Evolutionary conservation across 2,888 invertebrate species (phyloP).

Genomic region (Nomada ruficornis): DNA sequence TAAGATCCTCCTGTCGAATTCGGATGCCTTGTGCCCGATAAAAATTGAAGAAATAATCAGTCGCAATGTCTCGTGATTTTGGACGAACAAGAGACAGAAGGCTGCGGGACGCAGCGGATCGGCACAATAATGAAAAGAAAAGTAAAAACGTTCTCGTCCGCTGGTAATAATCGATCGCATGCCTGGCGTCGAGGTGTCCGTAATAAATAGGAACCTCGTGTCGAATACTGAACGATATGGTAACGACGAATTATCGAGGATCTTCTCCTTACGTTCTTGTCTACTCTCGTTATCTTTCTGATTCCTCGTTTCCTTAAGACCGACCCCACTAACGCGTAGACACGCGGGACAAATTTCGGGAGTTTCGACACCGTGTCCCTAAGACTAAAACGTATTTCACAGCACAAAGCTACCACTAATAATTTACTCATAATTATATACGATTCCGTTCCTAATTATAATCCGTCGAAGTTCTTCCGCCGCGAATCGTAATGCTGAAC

Average conservation of each 20-base stretch:
- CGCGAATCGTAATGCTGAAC: too few relatives aligned
- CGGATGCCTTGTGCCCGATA: not conserved
- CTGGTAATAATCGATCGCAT: not conserved
- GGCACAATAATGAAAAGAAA: not conserved
- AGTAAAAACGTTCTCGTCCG: not conserved
- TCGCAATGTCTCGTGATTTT: not conserved
- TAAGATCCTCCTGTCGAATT: not conserved
- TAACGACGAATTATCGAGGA: slow-evolving; percentile 53
- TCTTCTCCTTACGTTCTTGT: slow-evolving; percentile 14
- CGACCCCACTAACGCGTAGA: not conserved
- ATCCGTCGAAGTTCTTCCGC: too few relatives aligned
- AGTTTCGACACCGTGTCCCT: not conserved
- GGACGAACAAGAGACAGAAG: slow-evolving; percentile 12
- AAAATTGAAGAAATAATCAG: not conserved
- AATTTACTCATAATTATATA: slow-evolving; percentile 7
- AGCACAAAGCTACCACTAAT: slow-evolving; percentile 27
- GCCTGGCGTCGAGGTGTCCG: slow-evolving; percentile 11
- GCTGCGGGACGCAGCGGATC: not conserved
- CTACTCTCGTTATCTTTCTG: not conserved
- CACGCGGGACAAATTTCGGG: slow-evolving; percentile 1
- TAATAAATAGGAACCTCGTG: slow-evolving; percentile 17
- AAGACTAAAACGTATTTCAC: slow-evolving; percentile 36
- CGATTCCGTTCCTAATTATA: not conserved
- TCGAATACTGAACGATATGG: not conserved
- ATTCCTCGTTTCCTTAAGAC: not conserved